A percentile compares a stretch with the other conserved stretches of the same genome.
Evolutionary conservation across 1,140 invertebrate species (phyloP).

Genomic region (Asbolus verrucosus): DNA sequence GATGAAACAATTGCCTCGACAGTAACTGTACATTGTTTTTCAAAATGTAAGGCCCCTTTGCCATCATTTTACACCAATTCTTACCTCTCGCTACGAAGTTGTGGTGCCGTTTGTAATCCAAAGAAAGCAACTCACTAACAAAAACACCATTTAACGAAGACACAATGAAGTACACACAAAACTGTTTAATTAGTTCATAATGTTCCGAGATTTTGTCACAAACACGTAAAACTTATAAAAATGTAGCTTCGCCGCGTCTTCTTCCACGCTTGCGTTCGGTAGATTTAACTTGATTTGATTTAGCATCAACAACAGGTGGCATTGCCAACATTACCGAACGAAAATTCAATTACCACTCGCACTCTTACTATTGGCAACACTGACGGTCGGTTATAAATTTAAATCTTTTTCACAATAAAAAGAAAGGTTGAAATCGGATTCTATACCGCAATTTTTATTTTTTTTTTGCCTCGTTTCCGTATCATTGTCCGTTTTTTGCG

Average conservation of each 20-base stretch:
- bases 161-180: not conserved
- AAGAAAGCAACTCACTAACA: not conserved
- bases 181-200: constrained; percentile 14
- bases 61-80: too few relatives aligned
- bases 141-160: constrained; percentile 5
- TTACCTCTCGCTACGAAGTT: constrained; percentile 16
- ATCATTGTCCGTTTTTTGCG: too few relatives aligned
- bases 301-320: constrained; percentile 35
- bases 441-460: too few relatives aligned
- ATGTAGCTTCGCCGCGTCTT: constrained; percentile 29
- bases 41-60: too few relatives aligned
- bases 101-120: constrained; percentile 22
- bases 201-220: constrained; percentile 15
- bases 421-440: too few relatives aligned
- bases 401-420: not conserved
- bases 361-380: not conserved
- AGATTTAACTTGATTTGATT: constrained; percentile 38
- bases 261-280: constrained; percentile 32
- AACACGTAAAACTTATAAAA: constrained; percentile 25
- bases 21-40: not conserved
- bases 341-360: not conserved
- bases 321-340: not conserved
- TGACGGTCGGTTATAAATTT: not conserved
- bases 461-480: too few relatives aligned
- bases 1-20: constrained; percentile 1